Conservation (phyloP, 2,888 invertebrate genomes). For the Diogma glabrata region DNA sequence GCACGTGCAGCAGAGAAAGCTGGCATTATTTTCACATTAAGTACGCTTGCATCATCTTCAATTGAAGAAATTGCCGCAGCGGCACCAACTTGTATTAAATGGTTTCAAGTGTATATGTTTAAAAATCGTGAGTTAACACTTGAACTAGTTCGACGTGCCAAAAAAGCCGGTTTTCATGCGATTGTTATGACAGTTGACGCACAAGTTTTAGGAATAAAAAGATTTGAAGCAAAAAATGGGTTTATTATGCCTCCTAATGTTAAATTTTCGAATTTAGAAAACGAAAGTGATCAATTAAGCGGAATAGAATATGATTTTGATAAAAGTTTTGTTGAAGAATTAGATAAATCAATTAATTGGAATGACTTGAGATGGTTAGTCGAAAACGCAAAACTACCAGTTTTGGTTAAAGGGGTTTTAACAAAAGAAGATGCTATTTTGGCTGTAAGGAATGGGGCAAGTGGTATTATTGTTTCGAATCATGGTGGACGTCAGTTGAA, state of each 20-base stretch:
- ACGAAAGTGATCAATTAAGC: constrained; percentile 28
- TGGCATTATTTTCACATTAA: constrained; percentile 67
- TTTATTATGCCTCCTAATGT: constrained; percentile 73
- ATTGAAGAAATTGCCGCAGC: constrained; percentile 76
- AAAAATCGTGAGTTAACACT: constrained; percentile 67
- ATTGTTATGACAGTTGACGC: constrained; percentile 82
- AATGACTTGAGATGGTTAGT: constrained; percentile 77
- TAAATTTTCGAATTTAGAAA: constrained; percentile 71
- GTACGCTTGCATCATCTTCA: constrained; percentile 76
- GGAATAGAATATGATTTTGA: constrained; percentile 54
- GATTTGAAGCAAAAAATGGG: constrained; percentile 71
- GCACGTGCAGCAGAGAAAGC: constrained; percentile 67
- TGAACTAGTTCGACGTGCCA: constrained; percentile 63
- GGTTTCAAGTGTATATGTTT: constrained; percentile 90
- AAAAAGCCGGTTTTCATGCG: constrained; percentile 74
- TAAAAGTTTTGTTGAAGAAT: constrained; percentile 62
- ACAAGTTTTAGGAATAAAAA: constrained; percentile 71
- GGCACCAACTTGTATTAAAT: constrained; percentile 63
- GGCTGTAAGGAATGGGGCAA: constrained; percentile 61
- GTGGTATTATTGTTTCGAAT: constrained; percentile 81
- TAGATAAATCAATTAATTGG: constrained; percentile 77
- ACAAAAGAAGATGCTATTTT: constrained; percentile 74
- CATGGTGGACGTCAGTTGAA: constrained; percentile 77
- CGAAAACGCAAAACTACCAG: constrained; percentile 62
- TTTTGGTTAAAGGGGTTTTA: constrained; percentile 77